Evolutionary conservation across 2,113 vertebrate species (phyloP).

Genomic region (Nanger granti): DNA sequence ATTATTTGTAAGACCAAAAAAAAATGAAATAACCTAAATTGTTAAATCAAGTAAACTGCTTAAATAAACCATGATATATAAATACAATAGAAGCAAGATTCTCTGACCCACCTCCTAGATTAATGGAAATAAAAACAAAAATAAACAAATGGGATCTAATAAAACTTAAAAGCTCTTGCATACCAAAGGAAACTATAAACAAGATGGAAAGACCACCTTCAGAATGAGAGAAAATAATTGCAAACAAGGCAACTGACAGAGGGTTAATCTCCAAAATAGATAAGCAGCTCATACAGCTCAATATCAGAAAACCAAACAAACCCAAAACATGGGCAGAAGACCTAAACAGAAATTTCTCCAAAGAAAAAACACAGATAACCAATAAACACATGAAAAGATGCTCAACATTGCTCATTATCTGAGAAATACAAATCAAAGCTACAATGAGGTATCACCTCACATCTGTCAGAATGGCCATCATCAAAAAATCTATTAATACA

Average conservation of each 20-base stretch:
- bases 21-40: slow-evolving; percentile 10
- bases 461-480: not conserved
- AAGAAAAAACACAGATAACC: not conserved
- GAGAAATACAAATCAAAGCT: not conserved
- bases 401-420: not conserved
- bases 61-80: slow-evolving; percentile 3
- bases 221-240: not conserved
- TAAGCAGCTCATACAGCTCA: not conserved
- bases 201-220: not conserved
- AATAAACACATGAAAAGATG: not conserved
- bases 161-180: not conserved
- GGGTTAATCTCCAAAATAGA: not conserved
- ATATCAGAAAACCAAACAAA: not conserved
- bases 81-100: not conserved
- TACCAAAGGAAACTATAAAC: not conserved
- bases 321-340: not conserved
- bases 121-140: not conserved
- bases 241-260: not conserved
- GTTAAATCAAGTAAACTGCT: slow-evolving; percentile 23
- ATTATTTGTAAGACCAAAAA: slow-evolving; percentile 9
- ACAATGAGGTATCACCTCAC: not conserved
- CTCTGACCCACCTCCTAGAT: not conserved
- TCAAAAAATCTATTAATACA: not conserved
- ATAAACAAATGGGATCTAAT: not conserved
- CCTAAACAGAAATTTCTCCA: not conserved